Percentiles rank a stretch among this genome's conserved stretches.
Conservation (phyloP, 2,797 vertebrate genomes). For the Gobionotothen gibberifrons region DNA sequence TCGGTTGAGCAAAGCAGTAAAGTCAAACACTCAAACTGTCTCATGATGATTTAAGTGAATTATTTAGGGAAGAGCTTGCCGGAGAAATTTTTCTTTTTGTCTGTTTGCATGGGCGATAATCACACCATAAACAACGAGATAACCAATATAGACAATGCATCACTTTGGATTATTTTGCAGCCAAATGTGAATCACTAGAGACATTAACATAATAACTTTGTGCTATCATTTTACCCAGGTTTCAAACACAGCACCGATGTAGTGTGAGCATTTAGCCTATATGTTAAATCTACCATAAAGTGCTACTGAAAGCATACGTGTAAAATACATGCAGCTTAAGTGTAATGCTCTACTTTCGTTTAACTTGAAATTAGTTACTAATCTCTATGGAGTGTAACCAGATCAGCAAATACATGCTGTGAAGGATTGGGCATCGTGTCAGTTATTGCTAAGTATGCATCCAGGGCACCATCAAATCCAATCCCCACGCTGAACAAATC, state of each 20-base stretch:
- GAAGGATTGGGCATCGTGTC: constrained; percentile 62
- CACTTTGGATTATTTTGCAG: neutral
- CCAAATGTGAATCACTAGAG: neutral
- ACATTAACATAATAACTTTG: neutral
- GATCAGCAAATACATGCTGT: constrained; percentile 58
- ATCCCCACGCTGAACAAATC: constrained; percentile 64
- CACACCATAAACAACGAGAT: constrained; percentile 4
- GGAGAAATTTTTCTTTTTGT: neutral
- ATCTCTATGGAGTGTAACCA: constrained; percentile 54
- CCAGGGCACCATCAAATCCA: constrained; percentile 72
- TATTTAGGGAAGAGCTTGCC: constrained; percentile 12
- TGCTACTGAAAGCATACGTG: neutral
- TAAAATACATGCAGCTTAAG: constrained; percentile 18
- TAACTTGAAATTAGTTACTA: constrained; percentile 41
- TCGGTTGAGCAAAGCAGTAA: constrained; percentile 39
- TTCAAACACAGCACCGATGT: constrained; percentile 5
- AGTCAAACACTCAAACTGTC: constrained; percentile 34
- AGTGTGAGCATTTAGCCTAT: constrained; percentile 2
- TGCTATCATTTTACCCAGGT: neutral
- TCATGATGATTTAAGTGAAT: constrained; percentile 30
- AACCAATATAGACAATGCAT: neutral
- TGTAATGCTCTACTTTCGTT: constrained; percentile 24
- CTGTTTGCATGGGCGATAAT: constrained; percentile 8
- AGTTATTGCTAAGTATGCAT: constrained; percentile 64
- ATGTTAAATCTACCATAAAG: constrained; percentile 5